Base-by-base conservation (phyloP, 2,797 vertebrate genomes). In the Huso huso region DNA sequence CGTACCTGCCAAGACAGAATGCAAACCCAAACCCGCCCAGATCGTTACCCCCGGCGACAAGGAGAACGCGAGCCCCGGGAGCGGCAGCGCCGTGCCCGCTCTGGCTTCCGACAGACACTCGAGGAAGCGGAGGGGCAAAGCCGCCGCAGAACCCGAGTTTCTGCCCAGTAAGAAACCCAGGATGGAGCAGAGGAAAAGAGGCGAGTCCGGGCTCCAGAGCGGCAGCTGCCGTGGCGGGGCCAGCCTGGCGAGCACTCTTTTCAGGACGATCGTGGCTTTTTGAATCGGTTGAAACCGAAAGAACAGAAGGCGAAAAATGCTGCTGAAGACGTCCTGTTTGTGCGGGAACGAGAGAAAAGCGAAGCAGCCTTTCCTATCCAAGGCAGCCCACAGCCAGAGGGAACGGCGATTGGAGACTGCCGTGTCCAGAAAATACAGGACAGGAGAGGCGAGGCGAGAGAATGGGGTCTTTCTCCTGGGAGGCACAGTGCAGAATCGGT, bases 81-180 rank as follows among this genome's bases (percentile, higher is more conserved):
- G 80, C 23, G 2, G 23, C 23, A 2, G 23, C 23, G 23, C 23
- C 2, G 23, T 37, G 23, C 53, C 61, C 68, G 18, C 49, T 8
- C 60, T 13, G 8, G 12, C 49, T 58, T 77, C 80, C 1, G 50
- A 76, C 50, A 83, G 79, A 71, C 78, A 76, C 70, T 85, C 83
- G 76, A 85, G 91, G 76, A 92, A 93, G 67, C 87, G 93, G 62
- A 83, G 88, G 50, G 87, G 87, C 62, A 91, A 88, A 57, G 80
- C 77, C 9, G 75, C 82, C 10, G 77, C 63, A 0, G 86, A 90
- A 6, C 81, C 86, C 4, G 91, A 92, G 62, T 91, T 92, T 51
- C 83, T 83, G 10, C 88, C 94, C 48, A 89, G 77, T 71, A 96
- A 96, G 83, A 89, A 91, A 74, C 89, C 92, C 53, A 88, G 91